Conservation (phyloP, 2,888 invertebrate genomes). For the Rhagium mordax region DNA sequence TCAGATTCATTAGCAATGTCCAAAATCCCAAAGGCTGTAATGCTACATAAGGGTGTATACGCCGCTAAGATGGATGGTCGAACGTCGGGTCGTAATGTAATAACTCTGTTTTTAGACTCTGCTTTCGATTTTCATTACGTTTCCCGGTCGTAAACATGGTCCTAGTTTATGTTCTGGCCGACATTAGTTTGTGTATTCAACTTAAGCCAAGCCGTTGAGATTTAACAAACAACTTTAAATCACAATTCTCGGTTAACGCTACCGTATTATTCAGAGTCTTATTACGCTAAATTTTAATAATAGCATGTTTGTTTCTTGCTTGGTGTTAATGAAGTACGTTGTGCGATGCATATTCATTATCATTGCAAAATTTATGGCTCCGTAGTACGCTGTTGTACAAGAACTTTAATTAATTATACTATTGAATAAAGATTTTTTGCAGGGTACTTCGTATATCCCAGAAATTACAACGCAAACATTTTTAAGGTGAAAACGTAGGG, state of each 20-base stretch:
- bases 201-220: not conserved
- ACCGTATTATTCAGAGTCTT: conserved; percentile 41
- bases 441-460: not conserved
- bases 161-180: not conserved
- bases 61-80: conserved; percentile 19
- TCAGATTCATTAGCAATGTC: too few species aligned
- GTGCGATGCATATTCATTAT: conserved; percentile 39
- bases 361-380: conserved; percentile 31
- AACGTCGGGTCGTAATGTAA: conserved; percentile 2
- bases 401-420: conserved; percentile 1
- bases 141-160: conserved; percentile 11
- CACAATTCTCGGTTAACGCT: conserved; percentile 22
- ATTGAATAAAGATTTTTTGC: not conserved
- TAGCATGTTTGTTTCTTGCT: conserved; percentile 40
- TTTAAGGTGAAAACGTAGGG: not conserved
- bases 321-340: conserved; percentile 41
- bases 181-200: conserved; percentile 11
- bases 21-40: not conserved
- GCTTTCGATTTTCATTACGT: conserved; percentile 26
- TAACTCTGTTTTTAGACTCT: conserved; percentile 12
- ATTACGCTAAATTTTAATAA: conserved; percentile 44
- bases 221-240: conserved; percentile 30
- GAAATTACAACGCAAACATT: not conserved
- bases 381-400: not conserved
- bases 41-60: not conserved